Evolutionary conservation across 2,113 vertebrate species (phyloP).

Genomic region (Tympanuchus pallidicinctus): DNA sequence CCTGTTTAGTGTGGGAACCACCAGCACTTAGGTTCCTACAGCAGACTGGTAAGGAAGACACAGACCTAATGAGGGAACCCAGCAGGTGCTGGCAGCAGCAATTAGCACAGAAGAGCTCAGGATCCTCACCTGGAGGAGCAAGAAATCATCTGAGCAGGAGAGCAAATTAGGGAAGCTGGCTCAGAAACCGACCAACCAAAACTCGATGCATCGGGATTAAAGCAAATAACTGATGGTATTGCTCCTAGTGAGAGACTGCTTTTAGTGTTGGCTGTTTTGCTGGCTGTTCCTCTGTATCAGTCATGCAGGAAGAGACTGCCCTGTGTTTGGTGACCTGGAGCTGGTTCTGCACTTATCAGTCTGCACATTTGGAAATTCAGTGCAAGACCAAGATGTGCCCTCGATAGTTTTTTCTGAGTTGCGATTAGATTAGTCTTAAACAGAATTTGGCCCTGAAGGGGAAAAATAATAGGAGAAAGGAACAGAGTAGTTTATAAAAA

Average conservation of each 20-base stretch:
- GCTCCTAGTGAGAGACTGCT: accelerated
- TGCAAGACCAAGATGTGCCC: no score
- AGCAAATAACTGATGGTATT: neutral
- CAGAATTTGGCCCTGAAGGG: neutral
- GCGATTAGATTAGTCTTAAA: neutral
- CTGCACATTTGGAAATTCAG: neutral
- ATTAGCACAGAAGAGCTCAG: neutral
- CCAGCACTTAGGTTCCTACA: accelerated
- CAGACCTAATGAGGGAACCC: neutral
- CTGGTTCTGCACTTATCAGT: neutral
- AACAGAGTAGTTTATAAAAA: neutral
- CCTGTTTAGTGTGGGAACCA: neutral
- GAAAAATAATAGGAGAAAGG: neutral
- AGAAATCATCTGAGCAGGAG: neutral
- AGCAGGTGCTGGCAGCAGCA: neutral
- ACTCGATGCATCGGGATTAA: neutral
- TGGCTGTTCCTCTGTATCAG: accelerated
- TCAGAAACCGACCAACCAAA: neutral
- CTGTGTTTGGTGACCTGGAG: accelerated
- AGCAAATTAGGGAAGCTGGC: neutral
- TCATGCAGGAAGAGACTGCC: neutral
- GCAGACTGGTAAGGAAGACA: neutral
- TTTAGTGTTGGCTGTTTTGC: accelerated
- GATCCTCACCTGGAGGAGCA: neutral
- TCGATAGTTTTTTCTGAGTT: no score